These are phyloP conservation scores for Shinisaurus crocodilurus DNA, from an alignment of 2,113 vertebrate genomes.

Conservation along the genomic window DNA sequence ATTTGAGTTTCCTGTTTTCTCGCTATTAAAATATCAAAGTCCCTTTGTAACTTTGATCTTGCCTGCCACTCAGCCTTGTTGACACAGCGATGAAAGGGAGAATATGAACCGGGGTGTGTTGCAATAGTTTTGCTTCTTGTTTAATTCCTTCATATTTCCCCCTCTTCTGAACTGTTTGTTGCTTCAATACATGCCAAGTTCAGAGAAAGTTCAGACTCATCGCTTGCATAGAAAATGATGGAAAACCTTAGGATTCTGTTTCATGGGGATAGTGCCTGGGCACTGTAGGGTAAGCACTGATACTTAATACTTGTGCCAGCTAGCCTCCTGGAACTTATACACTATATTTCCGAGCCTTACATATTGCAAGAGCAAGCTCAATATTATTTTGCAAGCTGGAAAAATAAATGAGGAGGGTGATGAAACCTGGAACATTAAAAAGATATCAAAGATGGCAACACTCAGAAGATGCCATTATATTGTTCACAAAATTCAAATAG, in stretches of 20 bases:
- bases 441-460: constrained; percentile 24
- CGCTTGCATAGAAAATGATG: constrained; percentile 28
- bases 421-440: constrained; percentile 25
- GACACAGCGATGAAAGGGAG: neutral
- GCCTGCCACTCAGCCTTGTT: neutral
- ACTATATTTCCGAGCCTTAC: neutral
- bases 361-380: neutral
- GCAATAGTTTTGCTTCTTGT: constrained; percentile 38
- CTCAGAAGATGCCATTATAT: neutral
- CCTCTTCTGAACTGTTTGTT: constrained; percentile 58
- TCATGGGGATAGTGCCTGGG: constrained; percentile 46
- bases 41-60: constrained; percentile 28
- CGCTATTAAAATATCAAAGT: constrained; percentile 27
- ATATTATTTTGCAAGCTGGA: constrained; percentile 20
- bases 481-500: constrained; percentile 49
- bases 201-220: constrained; percentile 58
- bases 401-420: constrained; percentile 30
- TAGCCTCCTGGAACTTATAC: constrained; percentile 47
- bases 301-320: constrained; percentile 24
- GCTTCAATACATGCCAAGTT: constrained; percentile 50
- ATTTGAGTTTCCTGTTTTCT: constrained; percentile 16
- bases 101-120: constrained; percentile 22
- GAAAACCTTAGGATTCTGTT: constrained; percentile 51
- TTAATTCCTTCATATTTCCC: constrained; percentile 51
- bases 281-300: constrained; percentile 40